Percentiles rank a stretch among this genome's conserved stretches.
Evolutionary conservation across 2,113 vertebrate species (phyloP).

Genomic region (Oophaga pumilio): DNA sequence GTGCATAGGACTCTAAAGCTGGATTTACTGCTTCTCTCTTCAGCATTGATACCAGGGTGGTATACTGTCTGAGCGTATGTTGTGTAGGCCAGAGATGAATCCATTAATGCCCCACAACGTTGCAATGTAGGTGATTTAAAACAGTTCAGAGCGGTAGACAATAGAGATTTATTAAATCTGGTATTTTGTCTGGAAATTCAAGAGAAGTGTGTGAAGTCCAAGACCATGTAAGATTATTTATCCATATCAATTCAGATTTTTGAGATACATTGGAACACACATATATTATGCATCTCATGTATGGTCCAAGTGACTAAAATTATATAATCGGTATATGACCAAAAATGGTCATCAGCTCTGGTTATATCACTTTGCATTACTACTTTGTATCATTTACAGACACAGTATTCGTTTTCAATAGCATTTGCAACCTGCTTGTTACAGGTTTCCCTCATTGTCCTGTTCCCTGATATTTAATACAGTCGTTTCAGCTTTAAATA

Average conservation of each 20-base stretch:
- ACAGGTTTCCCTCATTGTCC: constrained; percentile 1
- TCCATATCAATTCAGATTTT: too few species aligned
- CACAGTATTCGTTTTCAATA: not conserved
- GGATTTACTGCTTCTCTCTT: not conserved
- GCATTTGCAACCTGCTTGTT: not conserved
- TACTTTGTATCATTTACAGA: not conserved
- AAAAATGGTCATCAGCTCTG: not conserved
- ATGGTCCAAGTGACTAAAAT: not conserved
- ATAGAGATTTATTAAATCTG: too few species aligned
- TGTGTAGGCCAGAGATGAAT: too few species aligned
- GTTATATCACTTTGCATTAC: not conserved
- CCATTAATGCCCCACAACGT: too few species aligned
- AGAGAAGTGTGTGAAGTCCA: too few species aligned
- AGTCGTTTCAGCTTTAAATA: constrained; percentile 40
- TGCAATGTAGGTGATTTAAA: too few species aligned
- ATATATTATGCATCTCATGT: not conserved
- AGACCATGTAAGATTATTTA: too few species aligned
- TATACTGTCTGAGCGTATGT: too few species aligned
- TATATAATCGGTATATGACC: not conserved
- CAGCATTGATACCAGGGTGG: too few species aligned
- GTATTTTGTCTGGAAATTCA: too few species aligned
- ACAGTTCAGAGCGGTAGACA: too few species aligned
- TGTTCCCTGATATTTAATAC: constrained; percentile 44
- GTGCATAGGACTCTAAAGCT: not conserved
- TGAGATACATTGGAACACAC: too few species aligned